Percentiles rank a stretch among this genome's conserved stretches.
Conservation (phyloP, 2,888 invertebrate genomes). For the Taenaris catops region DNA sequence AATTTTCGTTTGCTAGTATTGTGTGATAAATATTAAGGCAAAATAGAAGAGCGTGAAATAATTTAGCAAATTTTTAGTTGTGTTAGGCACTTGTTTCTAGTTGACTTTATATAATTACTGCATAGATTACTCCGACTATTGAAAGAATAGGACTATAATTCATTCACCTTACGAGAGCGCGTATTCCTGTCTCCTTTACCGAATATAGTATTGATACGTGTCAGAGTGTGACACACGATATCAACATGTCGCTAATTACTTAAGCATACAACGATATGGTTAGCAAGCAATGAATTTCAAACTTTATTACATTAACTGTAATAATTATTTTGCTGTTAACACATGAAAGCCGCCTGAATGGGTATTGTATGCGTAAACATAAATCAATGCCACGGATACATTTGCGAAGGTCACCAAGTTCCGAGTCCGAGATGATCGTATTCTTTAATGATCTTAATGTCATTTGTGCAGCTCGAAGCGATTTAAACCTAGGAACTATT, state of each 20-base stretch:
- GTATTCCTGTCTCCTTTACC: slow-evolving; percentile 41
- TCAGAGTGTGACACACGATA: slow-evolving; percentile 52
- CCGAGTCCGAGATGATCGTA: slow-evolving; percentile 6
- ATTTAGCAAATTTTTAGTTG: no score
- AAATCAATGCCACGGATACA: slow-evolving; percentile 70
- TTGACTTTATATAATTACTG: no score
- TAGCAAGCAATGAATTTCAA: slow-evolving; percentile 33
- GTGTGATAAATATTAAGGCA: no score
- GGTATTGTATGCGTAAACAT: slow-evolving; percentile 66
- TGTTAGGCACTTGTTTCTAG: no score
- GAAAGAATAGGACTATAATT: no score
- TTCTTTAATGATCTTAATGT: slow-evolving; percentile 1
- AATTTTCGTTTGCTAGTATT: no score
- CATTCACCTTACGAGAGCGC: slow-evolving; percentile 48
- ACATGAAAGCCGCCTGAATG: slow-evolving; percentile 43
- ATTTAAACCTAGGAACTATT: not conserved
- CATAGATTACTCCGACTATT: no score
- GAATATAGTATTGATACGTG: slow-evolving; percentile 30
- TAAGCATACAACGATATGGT: slow-evolving; percentile 44
- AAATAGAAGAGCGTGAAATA: no score
- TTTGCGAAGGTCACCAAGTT: slow-evolving; percentile 52
- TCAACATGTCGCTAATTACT: slow-evolving; percentile 61
- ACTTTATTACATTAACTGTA: slow-evolving; percentile 38
- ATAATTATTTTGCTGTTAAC: slow-evolving; percentile 36
- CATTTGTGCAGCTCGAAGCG: not conserved